Evolutionary conservation across 2,888 invertebrate genomes (phyloP).

Genomic region (Hypselothyrea guttata): DNA sequence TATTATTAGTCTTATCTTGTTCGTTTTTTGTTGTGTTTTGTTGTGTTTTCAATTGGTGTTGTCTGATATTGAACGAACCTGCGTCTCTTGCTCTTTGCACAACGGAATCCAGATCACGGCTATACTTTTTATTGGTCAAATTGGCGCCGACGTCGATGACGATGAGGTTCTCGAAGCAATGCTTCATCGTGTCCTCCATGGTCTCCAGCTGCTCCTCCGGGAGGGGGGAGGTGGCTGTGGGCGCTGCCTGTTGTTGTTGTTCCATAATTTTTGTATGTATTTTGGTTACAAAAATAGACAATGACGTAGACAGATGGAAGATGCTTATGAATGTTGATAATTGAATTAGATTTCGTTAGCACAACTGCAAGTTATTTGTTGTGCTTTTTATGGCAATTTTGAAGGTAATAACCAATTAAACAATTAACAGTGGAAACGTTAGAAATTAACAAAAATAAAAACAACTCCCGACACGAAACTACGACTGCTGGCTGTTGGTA

Average conservation of each 20-base stretch:
- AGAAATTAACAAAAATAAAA: constrained; percentile 62
- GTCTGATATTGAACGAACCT: constrained; percentile 84
- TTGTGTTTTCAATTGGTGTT: constrained; percentile 24
- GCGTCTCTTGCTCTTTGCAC: constrained; percentile 96
- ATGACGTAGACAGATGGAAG: constrained; percentile 70
- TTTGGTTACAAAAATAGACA: constrained; percentile 70
- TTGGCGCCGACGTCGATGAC: constrained; percentile 96
- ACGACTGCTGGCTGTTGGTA: constrained; percentile 64
- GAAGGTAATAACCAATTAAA: constrained; percentile 48
- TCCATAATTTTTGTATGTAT: constrained; percentile 45
- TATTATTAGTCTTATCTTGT: constrained; percentile 50
- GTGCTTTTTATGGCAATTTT: constrained; percentile 44
- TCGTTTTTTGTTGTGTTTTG: constrained; percentile 23
- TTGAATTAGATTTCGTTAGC: constrained; percentile 59
- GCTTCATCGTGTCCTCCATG: constrained; percentile 85
- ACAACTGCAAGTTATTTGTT: constrained; percentile 32
- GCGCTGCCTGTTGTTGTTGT: constrained; percentile 46
- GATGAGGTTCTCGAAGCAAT: constrained; percentile 95
- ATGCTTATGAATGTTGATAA: constrained; percentile 46
- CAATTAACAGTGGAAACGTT: constrained; percentile 43
- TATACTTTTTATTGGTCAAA: constrained; percentile 96
- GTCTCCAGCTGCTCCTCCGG: constrained; percentile 60
- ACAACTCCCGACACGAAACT: constrained; percentile 67
- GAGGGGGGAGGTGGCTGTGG: constrained; percentile 37
- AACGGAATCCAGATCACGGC: constrained; percentile 94